Percentiles rank a stretch among this genome's conserved stretches.
Evolutionary conservation across 2,888 invertebrate species (phyloP).

Genomic region (Aspidiotus rigidus): DNA sequence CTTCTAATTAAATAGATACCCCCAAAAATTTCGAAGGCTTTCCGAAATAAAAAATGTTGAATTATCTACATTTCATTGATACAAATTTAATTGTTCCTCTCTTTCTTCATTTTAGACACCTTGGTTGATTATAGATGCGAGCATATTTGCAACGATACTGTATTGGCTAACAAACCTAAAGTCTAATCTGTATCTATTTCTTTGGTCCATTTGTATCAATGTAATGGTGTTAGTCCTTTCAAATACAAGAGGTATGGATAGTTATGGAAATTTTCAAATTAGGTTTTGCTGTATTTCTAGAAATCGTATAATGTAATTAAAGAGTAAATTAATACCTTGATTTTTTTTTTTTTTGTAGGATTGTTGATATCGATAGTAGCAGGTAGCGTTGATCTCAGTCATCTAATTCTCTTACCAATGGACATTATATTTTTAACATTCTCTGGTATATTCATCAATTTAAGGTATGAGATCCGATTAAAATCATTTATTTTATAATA

Average conservation of each 20-base stretch:
- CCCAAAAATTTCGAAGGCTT: no score
- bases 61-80: no score
- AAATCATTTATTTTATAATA: background rate
- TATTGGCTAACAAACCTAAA: slow-evolving; percentile 82
- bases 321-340: background rate
- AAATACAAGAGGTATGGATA: background rate
- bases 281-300: background rate
- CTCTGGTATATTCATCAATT: slow-evolving; percentile 21
- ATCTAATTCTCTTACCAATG: slow-evolving; percentile 12
- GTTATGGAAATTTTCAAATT: background rate
- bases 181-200: slow-evolving; percentile 56
- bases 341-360: background rate
- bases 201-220: background rate
- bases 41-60: no score
- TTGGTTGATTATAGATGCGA: slow-evolving; percentile 70
- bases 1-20: no score
- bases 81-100: no score
- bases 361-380: slow-evolving; percentile 19
- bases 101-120: slow-evolving; percentile 56
- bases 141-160: slow-evolving; percentile 68
- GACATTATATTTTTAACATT: slow-evolving; percentile 14
- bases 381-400: background rate
- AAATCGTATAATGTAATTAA: background rate
- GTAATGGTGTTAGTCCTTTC: background rate
- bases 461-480: slow-evolving; percentile 1